A percentile compares a stretch with the other conserved stretches of the same genome.
These are phyloP conservation scores for Conops quadrifasciatus DNA, from an alignment of 2,888 invertebrate genomes.

Conservation along the genomic window DNA sequence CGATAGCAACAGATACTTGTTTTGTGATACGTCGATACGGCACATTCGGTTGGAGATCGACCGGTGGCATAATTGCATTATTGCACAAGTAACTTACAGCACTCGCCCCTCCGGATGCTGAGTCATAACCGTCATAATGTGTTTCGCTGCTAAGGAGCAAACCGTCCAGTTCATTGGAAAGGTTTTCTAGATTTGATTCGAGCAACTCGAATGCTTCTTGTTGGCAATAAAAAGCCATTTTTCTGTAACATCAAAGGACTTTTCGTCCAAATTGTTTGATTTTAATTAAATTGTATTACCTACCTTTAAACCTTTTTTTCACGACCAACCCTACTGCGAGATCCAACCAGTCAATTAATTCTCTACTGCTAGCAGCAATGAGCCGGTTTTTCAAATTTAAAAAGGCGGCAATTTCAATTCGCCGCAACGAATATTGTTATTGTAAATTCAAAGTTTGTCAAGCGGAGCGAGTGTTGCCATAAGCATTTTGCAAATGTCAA, in stretches of 20 bases:
- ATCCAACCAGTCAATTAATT: background rate
- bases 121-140: background rate
- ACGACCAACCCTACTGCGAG: background rate
- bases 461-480: too few species aligned
- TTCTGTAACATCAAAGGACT: background rate
- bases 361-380: background rate
- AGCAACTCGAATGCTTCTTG: constrained; percentile 2
- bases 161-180: constrained; percentile 20
- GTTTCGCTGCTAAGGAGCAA: constrained; percentile 4
- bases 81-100: background rate
- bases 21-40: background rate
- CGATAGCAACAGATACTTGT: background rate
- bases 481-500: too few species aligned
- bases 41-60: background rate
- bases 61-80: background rate
- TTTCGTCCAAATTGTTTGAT: background rate
- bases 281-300: too few species aligned
- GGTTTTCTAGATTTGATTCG: background rate
- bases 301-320: too few species aligned
- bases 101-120: background rate
- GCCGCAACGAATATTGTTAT: constrained; percentile 19
- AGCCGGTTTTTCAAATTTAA: constrained; percentile 19
- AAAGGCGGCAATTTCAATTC: constrained; percentile 19
- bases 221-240: constrained; percentile 3
- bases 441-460: constrained; percentile 3